Percentiles rank a stretch among this genome's conserved stretches.
These are phyloP conservation scores for Hetaerina americana DNA, from an alignment of 1,140 invertebrate species.

Conservation along the genomic window DNA sequence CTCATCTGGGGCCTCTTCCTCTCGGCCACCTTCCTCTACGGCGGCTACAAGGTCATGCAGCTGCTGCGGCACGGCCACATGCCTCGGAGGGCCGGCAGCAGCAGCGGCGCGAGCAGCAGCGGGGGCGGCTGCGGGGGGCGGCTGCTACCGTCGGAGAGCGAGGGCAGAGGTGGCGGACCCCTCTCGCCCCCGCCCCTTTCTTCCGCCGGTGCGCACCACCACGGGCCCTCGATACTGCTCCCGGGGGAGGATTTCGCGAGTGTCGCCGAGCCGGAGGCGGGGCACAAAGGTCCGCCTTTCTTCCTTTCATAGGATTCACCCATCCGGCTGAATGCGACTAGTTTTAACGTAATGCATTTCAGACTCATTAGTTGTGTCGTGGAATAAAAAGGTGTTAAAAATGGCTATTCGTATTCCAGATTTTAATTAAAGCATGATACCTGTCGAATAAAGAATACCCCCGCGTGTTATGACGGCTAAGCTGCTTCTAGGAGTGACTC, in stretches of 20 bases:
- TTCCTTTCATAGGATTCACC: no score
- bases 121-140: neutral
- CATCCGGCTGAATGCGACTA: no score
- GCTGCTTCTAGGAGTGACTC: no score
- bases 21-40: conserved; percentile 39
- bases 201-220: no score
- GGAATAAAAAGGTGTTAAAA: no score
- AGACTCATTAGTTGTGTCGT: no score
- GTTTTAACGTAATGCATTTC: no score
- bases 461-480: no score
- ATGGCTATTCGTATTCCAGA: no score
- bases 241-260: neutral
- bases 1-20: conserved; percentile 41
- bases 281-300: neutral
- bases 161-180: conserved; percentile 27
- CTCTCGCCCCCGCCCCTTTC: conserved; percentile 26
- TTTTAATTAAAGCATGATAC: no score
- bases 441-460: no score
- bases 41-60: conserved; percentile 35
- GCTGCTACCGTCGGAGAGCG: neutral
- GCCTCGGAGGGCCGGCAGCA: conserved; percentile 27
- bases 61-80: conserved; percentile 28
- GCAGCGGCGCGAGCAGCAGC: conserved; percentile 5
- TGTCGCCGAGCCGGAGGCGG: neutral
- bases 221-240: neutral